Base-by-base conservation (phyloP, 1,140 invertebrate species). In the Nomia melanderi region DNA sequence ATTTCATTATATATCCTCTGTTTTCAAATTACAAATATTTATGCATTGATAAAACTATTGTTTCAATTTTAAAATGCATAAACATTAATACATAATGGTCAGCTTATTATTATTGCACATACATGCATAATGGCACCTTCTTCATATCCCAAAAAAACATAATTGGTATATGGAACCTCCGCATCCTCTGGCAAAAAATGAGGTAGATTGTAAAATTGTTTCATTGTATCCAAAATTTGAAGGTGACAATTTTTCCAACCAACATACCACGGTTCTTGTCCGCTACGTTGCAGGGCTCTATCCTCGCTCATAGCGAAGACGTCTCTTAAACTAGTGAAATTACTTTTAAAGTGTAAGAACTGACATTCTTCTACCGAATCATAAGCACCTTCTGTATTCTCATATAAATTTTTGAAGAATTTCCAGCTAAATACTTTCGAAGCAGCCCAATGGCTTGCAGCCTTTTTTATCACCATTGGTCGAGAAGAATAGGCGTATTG, bases 61-160 rank as follows among this genome's bases (percentile, higher is more conserved):
- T 39, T 39, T 11, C 36, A 7, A 39, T 44, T 44, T 44, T 44
- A 14, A 44, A 14, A 0, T 14, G 12, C 12, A 44, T 36, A 36
- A 36, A 36, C 33, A 44, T 44, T 44, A 0, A 44, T 11, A 39
- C 11, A 39, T 11, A 12, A 8, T 17, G 14, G 41, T 17, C 44
- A 4, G 6, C 14, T 93, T 94, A 84, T 94, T 93, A 7, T 76
- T 89, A 93, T 92, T 94, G 9, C 87, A 94, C 94, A 94, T 94
- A 98, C 97, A 93, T 99, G 98, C 95, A 98, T 96, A 47, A 97
- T 95, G 50, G 97, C 97, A 77, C 97, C 98, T 89, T 97, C 95
- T 83, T 98, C 96, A 85, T 97, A 97, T 65, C 96, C 97, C 94
- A 99, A 96, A 89, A 99, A 98, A 80, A 99, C 96, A 94, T 98